Evolutionary conservation across 2,888 invertebrate genomes (phyloP).

Genomic region (Melanchra persicariae): DNA sequence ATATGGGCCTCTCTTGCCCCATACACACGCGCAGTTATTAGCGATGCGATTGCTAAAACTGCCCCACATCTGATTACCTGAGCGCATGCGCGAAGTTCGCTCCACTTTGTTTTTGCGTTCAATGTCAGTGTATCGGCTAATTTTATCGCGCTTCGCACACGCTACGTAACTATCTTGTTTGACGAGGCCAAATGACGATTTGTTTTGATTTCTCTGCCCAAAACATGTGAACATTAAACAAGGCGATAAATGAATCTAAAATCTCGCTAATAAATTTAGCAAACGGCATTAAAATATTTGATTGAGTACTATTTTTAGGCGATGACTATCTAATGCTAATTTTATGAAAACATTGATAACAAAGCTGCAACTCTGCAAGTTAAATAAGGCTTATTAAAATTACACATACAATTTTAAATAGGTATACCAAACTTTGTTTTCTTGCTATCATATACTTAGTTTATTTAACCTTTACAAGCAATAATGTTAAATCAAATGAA

Average conservation of each 20-base stretch:
- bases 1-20: slow-evolving; percentile 77
- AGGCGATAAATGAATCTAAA: slow-evolving; percentile 36
- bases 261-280: slow-evolving; percentile 26
- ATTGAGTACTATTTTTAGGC: slow-evolving; percentile 9
- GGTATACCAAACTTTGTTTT: slow-evolving; percentile 10
- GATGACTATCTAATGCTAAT: slow-evolving; percentile 2
- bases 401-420: neutral
- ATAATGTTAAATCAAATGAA: slow-evolving; percentile 16
- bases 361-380: neutral
- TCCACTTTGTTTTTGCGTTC: slow-evolving; percentile 90
- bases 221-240: slow-evolving; percentile 75
- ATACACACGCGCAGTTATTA: slow-evolving; percentile 72
- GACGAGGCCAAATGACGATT: slow-evolving; percentile 86
- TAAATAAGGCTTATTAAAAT: slow-evolving; percentile 15
- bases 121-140: slow-evolving; percentile 90
- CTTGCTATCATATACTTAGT: slow-evolving; percentile 3
- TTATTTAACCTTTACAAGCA: slow-evolving; percentile 14
- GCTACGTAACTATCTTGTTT: slow-evolving; percentile 86
- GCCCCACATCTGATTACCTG: slow-evolving; percentile 80
- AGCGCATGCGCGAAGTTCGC: slow-evolving; percentile 84
- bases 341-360: slow-evolving; percentile 18
- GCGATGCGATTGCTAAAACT: slow-evolving; percentile 80
- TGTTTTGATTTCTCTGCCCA: slow-evolving; percentile 85
- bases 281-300: slow-evolving; percentile 4
- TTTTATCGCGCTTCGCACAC: slow-evolving; percentile 87